phyloP scores from a whole-genome alignment of 2,888 invertebrate genomes.

The Standfussiana lucernea region DNA sequence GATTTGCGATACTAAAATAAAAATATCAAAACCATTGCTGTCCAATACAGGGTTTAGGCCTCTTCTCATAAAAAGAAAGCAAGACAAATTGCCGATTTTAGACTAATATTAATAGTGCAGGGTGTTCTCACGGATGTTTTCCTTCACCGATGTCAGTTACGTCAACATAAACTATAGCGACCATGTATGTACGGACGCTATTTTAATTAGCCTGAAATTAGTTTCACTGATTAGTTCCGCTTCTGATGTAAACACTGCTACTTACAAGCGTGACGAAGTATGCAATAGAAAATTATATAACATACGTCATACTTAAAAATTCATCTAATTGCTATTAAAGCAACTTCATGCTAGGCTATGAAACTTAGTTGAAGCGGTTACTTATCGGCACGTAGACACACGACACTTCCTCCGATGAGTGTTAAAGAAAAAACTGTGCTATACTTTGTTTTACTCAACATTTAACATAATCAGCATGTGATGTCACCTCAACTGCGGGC shows the following conservation, averaged over 20 bases:
- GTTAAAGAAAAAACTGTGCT: background rate
- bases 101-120: background rate
- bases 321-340: background rate
- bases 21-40: background rate
- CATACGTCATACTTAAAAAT: background rate
- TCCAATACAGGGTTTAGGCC: background rate
- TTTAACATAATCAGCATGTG: background rate
- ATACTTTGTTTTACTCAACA: no score
- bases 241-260: slow-evolving; percentile 12
- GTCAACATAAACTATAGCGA: background rate
- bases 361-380: background rate
- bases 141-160: background rate
- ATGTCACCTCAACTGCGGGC: background rate
- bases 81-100: background rate
- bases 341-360: background rate
- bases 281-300: slow-evolving; percentile 18
- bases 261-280: slow-evolving; percentile 7
- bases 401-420: background rate
- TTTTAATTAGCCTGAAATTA: slow-evolving; percentile 20
- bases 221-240: slow-evolving; percentile 18
- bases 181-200: background rate
- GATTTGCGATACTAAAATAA: background rate
- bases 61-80: background rate
- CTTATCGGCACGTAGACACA: background rate
- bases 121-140: background rate